Evolutionary conservation across 1,140 invertebrate genomes (phyloP).

Genomic region (Tetraneura akinire): DNA sequence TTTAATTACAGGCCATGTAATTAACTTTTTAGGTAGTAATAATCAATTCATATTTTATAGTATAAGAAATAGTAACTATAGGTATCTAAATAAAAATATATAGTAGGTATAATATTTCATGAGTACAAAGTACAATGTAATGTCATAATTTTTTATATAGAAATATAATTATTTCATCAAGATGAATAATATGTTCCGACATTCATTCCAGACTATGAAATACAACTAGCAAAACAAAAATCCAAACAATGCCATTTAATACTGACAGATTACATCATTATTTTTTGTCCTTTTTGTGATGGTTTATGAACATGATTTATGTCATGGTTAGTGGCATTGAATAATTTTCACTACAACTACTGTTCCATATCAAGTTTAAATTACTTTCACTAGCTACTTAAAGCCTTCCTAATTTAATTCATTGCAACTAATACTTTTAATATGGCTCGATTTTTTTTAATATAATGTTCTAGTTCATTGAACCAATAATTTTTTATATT

Average conservation of each 20-base stretch:
- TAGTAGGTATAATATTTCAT: neutral
- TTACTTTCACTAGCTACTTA: conserved; percentile 41
- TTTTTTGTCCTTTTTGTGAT: conserved; percentile 30
- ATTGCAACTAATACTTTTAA: conserved; percentile 29
- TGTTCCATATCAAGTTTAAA: conserved; percentile 48
- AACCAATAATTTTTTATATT: too few species aligned
- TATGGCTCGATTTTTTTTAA: neutral
- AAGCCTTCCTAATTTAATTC: conserved; percentile 31
- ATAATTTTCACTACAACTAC: conserved; percentile 41
- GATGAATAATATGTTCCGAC: neutral
- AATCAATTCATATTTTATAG: too few species aligned
- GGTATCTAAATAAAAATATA: too few species aligned
- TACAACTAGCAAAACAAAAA: neutral
- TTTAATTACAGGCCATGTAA: too few species aligned
- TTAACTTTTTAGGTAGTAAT: too few species aligned
- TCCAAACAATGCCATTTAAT: conserved; percentile 20
- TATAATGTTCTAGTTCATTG: conserved; percentile 27
- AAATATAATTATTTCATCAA: conserved; percentile 12
- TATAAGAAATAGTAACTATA: too few species aligned
- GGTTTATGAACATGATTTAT: conserved; percentile 41
- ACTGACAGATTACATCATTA: conserved; percentile 31
- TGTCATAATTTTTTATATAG: neutral
- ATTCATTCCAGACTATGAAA: neutral
- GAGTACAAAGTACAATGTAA: neutral
- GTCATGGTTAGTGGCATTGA: conserved; percentile 43